A percentile compares a stretch with the other conserved stretches of the same genome.
phyloP scores from a whole-genome alignment of 2,888 invertebrate species.

The Mythimna lalbum region DNA sequence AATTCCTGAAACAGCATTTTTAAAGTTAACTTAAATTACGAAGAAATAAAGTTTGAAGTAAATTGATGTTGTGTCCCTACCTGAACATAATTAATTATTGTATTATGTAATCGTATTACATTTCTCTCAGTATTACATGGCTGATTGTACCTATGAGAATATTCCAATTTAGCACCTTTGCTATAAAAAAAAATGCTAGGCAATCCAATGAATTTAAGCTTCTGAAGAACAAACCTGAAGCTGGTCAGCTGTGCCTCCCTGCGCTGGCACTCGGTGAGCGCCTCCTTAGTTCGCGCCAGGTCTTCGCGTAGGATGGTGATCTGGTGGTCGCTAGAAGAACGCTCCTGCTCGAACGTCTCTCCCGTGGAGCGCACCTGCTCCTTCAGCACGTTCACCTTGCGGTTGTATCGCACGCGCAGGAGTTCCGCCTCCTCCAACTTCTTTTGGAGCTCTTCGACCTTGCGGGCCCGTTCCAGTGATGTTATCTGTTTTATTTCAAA shows the following conservation, averaged over 20 bases:
- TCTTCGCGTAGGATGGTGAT: constrained; percentile 94
- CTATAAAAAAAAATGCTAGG: background rate
- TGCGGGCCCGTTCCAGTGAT: constrained; percentile 95
- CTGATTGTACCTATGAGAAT: background rate
- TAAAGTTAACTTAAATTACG: background rate
- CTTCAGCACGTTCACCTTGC: constrained; percentile 93
- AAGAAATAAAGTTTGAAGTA: background rate
- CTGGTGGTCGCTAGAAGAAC: constrained; percentile 93
- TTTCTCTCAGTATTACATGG: background rate
- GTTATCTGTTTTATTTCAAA: constrained; percentile 91
- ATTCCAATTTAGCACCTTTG: no score
- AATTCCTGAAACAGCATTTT: constrained; percentile 85
- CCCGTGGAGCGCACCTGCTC: constrained; percentile 93
- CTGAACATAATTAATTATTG: no score
- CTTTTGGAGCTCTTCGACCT: constrained; percentile 95
- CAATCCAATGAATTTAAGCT: background rate
- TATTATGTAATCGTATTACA: no score
- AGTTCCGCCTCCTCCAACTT: constrained; percentile 95
- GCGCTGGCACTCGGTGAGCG: constrained; percentile 93
- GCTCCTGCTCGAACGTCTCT: constrained; percentile 93
- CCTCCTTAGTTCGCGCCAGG: constrained; percentile 93
- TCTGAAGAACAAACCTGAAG: constrained; percentile 88
- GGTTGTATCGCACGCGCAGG: constrained; percentile 93
- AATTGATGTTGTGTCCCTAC: no score
- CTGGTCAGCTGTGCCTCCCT: constrained; percentile 95